Conservation (phyloP, 2,113 vertebrate genomes). For the Sylvilagus bachmani region DNA sequence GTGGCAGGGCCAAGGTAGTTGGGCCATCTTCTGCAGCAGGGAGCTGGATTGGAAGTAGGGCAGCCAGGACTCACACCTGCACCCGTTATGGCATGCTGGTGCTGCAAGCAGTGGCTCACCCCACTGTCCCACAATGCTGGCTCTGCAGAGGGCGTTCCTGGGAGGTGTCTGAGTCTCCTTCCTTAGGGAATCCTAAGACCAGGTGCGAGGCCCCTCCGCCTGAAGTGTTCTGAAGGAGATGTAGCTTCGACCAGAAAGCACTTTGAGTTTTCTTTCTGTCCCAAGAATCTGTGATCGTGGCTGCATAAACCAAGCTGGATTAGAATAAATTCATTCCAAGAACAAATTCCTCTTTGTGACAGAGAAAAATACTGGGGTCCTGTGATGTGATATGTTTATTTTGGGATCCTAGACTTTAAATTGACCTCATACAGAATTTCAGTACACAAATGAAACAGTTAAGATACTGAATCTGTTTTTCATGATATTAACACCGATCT, state of each 20-base stretch:
- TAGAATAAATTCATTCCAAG: conserved; percentile 25
- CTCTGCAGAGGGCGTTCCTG: background rate
- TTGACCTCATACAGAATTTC: conserved; percentile 42
- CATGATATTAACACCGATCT: background rate
- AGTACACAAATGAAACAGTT: background rate
- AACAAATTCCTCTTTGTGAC: conserved; percentile 46
- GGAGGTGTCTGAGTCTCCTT: background rate
- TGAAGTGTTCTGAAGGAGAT: background rate
- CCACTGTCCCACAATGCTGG: too few species aligned
- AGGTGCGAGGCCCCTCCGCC: background rate
- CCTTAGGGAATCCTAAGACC: background rate
- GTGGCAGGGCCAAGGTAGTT: too few species aligned
- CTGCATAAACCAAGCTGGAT: conserved; percentile 11
- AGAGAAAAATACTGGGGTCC: background rate
- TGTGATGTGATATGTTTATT: background rate
- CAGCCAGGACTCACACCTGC: too few species aligned
- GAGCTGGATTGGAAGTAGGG: too few species aligned
- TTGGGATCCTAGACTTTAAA: background rate
- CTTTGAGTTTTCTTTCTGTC: background rate
- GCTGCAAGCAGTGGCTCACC: too few species aligned
- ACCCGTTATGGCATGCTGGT: too few species aligned
- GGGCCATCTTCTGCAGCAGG: too few species aligned
- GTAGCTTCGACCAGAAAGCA: background rate
- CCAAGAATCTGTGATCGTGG: background rate
- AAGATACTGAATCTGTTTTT: background rate